Conservation (phyloP, 1,140 invertebrate genomes). For the Ceratosolen solmsi region DNA sequence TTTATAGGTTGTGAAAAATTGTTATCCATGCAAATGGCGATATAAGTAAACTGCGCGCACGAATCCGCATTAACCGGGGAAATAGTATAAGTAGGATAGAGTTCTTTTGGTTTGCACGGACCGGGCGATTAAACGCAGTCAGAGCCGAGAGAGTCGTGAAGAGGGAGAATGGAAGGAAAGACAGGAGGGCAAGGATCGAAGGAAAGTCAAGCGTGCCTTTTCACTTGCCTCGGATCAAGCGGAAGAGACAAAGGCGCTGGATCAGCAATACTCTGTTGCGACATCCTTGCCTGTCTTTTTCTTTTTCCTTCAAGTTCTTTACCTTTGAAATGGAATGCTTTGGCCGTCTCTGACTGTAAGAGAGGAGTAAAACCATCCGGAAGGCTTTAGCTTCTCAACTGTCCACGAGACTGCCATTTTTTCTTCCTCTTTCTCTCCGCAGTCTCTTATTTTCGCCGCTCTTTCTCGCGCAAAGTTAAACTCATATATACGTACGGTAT, state of each 20-base stretch:
- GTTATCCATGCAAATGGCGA: too few relatives aligned
- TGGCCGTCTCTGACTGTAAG: not conserved
- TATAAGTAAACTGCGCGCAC: too few relatives aligned
- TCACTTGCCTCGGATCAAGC: slow-evolving; percentile 47
- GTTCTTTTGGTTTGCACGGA: too few relatives aligned
- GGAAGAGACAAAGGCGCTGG: slow-evolving; percentile 45
- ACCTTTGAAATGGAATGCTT: slow-evolving; percentile 36
- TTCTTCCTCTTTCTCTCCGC: not conserved
- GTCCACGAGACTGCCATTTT: slow-evolving; percentile 24
- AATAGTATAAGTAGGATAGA: too few relatives aligned
- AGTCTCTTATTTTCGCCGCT: slow-evolving; percentile 8
- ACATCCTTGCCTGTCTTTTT: not conserved
- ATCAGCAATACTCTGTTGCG: slow-evolving; percentile 23
- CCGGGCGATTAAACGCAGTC: not conserved
- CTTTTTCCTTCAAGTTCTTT: slow-evolving; percentile 20
- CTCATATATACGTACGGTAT: not conserved
- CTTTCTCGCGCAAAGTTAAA: slow-evolving; percentile 11
- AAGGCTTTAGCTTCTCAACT: slow-evolving; percentile 31
- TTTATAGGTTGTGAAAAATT: too few relatives aligned
- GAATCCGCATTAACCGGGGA: too few relatives aligned
- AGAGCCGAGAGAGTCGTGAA: not conserved
- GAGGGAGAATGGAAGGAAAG: not conserved
- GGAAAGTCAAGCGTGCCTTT: slow-evolving; percentile 49
- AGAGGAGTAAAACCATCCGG: slow-evolving; percentile 24
- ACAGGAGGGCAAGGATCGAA: slow-evolving; percentile 32